phyloP scores from a whole-genome alignment of 2,113 vertebrate genomes.

The Mohoua ochrocephala region DNA sequence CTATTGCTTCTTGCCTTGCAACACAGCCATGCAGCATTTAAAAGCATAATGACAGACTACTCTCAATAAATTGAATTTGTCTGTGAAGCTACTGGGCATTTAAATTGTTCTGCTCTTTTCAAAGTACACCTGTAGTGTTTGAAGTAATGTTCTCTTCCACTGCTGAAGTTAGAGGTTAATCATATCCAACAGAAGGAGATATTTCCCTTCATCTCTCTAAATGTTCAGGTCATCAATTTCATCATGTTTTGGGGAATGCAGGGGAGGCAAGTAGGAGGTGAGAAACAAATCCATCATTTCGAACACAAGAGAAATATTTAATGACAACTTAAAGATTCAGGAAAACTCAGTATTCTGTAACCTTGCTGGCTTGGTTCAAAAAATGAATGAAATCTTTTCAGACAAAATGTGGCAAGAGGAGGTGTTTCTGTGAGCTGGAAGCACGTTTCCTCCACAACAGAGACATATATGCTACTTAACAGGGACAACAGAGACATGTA shows the following conservation, averaged over 20 bases:
- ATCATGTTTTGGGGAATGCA: not conserved
- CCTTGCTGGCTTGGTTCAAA: not conserved
- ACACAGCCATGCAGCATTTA: not conserved
- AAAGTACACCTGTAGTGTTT: not conserved
- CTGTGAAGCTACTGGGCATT: not conserved
- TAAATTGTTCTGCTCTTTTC: not conserved
- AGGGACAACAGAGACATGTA: not conserved
- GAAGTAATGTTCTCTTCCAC: not conserved
- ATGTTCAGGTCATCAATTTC: not conserved
- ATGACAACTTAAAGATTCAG: not conserved
- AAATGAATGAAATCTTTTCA: not conserved
- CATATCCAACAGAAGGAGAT: not conserved
- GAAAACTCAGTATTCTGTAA: not conserved
- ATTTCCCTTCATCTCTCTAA: not conserved
- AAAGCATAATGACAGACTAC: not conserved
- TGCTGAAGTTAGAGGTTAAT: not conserved
- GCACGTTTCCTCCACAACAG: rapidly evolving
- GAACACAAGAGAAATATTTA: not conserved
- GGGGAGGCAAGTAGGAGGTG: not conserved
- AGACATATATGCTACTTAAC: not conserved
- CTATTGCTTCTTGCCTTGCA: not conserved
- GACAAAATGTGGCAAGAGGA: not conserved
- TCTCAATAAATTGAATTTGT: not conserved
- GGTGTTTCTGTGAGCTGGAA: not conserved
- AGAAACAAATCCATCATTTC: not conserved